Evolutionary conservation across 2,888 invertebrate species (phyloP), one percentile per base, ranked within the genome.

Genomic region (Erebia ligea): DNA sequence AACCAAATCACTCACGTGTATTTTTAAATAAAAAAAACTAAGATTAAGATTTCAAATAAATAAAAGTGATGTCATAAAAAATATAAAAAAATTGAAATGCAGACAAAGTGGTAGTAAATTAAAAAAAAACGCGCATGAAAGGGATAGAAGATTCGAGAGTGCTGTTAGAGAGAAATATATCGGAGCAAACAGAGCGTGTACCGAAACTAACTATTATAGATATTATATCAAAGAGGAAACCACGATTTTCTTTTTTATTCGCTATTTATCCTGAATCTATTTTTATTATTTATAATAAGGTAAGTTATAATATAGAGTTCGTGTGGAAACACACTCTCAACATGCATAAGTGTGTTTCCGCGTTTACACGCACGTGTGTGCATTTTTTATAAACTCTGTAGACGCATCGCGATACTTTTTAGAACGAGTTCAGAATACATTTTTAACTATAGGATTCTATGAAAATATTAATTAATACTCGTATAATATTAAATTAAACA

Each of bases 111-210:
- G 78, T 71, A 74, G 69, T 74, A 77, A 79, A 78, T 77, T 76
- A 81, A 79, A 78, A 74, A 76, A 68, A 72, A 74, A 61, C 34
- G 62, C 62, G 62, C 62, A 62, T 62, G 48, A 21, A 21, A 62
- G 48, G 68, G 71, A 73, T 72, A 71, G 67, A 67, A 61, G 68
- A 72, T 72, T 72, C 62, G 68, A 76, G 78, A 76, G 79, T 79
- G 76, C 76, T 70, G 76, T 74, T 74, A 76, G 66, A 71, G 76
- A 69, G 74, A 74, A 75, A 72, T 21, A 21, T 45, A 74, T 81
- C 79, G 81, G 84, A 83, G 84, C 85, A 81, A 82, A 79, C 77
- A 83, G 85, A 85, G 86, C 86, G 85, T 86, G 85, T 83, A 78
- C 77, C 76, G 77, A 80, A 84, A 66, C 78, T 80, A 80, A 76